Base-by-base conservation (phyloP, 2,888 invertebrate genomes). In the Oxycera nigricornis region DNA sequence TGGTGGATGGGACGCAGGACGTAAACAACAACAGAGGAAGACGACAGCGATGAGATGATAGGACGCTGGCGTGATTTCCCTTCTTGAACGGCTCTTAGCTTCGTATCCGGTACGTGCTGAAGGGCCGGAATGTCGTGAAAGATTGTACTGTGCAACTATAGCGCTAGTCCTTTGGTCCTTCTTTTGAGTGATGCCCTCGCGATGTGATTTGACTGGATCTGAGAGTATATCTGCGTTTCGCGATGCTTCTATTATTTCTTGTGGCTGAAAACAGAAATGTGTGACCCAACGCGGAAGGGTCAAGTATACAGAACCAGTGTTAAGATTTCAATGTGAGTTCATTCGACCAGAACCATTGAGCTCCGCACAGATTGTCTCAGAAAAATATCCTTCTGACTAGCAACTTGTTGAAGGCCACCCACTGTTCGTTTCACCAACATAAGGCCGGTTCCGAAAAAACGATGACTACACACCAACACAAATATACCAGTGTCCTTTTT, bases 51-150 rank as follows among this genome's bases (percentile, higher is more conserved):
- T 65, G 65, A 41, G 41, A 65, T 39, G 39, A 39, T 30, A 70
- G 70, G 70, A 70, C 70, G 52, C 55, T 70, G 55, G 70, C 70
- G 70, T 70, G 70, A 70, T 70, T 70, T 70, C 52, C 55, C 70
- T 70, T 35, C 70, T 70, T 70, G 70, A 52, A 70, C 70, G 70
- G 46, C 70, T 65, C 65, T 70, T 70, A 55, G 70, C 70, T 70
- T 31, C 52, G 70, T 70, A 70, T 70, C 70, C 70, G 70, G 70
- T 70, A 52, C 55, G 35, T 70, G 70, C 70, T 70, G 70, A 52
- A 52, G 52, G 52, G 31, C 26, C 70, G 24, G 70, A 52, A 52
- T 30, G n/a, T 55, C 26, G 70, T 17, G 14, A 65, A 65, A 39
- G 65, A 30, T 22, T 30, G 24, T 22, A 39, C 62, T 3, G 22